Evolutionary conservation across 2,888 invertebrate genomes (phyloP), one percentile per base, ranked within the genome.

Genomic region (Trichopoda pennipes): DNA sequence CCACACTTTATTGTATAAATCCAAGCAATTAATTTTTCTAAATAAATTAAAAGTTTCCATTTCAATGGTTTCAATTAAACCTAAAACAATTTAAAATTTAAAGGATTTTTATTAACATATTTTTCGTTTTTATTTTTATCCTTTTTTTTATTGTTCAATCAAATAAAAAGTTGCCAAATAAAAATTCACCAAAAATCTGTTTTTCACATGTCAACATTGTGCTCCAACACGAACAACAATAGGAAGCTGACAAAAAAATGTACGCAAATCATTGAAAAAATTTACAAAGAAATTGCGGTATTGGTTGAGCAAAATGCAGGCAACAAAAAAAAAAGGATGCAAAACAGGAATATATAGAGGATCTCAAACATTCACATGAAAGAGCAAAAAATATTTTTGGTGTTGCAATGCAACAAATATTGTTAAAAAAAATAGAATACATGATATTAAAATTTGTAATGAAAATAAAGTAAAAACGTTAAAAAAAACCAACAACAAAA

Each of bases 131-230:
- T 69, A 53, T 35, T 64, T 56, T 17, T 14, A n/a, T 38, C 14
- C 1, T 38, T 12, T 44, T n/a, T 49, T 38, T 38, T 38, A 12
- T 10, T 38, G 14, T 42, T 42, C 23, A n/a, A 35, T n/a, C n/a
- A 2, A 23, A 38, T 7, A 32, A 51, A 55, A 42, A 53, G 28
- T 14, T 12, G 9, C 0, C 17, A 14, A 75, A 58, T 35, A 47
- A 56, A 56, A 56, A 38, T 68, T 28, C 58, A 23, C 28, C 49
- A 49, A 68, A 75, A 75, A 60, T 75, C 75, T 75, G 58, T 58
- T 75, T 68, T 64, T 51, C 58, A 68, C 75, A 66, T 75, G 75
- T 75, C 66, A 75, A 66, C 66, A 75, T 38, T 74, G 16, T 58
- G 35, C n/a, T 56, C 38, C 9, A 35, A 42, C 49, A 16, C 58